Evolutionary conservation across 2,888 invertebrate species (phyloP).

Genomic region (Frankliniella intonsa): DNA sequence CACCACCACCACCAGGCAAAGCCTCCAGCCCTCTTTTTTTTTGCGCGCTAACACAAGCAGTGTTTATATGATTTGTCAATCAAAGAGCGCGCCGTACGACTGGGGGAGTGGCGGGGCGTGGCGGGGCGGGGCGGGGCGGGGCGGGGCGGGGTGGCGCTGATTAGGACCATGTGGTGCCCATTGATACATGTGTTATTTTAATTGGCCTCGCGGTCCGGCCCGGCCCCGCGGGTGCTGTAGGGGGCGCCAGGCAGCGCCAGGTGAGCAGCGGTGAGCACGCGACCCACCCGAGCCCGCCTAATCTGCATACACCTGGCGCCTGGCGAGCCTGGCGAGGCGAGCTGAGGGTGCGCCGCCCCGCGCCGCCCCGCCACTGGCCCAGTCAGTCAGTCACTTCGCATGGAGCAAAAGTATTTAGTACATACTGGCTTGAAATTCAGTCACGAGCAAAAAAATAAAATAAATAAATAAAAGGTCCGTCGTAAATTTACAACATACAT

Average conservation of each 20-base stretch:
- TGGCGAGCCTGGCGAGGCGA: no score
- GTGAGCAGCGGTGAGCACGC: background rate
- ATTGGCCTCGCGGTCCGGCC: background rate
- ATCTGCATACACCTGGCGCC: background rate
- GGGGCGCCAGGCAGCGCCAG: background rate
- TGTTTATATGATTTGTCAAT: constrained; percentile 25
- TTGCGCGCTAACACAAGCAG: background rate
- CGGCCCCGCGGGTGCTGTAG: background rate
- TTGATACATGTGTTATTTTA: constrained; percentile 23
- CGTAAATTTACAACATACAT: no score
- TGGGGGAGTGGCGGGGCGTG: background rate
- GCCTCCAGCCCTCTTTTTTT: background rate
- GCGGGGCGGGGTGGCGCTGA: background rate
- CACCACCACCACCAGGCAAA: background rate
- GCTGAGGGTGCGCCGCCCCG: no score
- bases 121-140: background rate
- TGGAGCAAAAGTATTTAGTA: no score
- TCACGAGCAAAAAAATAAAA: no score
- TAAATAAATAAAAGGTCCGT: no score
- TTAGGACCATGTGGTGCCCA: constrained; percentile 5
- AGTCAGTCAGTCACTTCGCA: no score
- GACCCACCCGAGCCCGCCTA: background rate
- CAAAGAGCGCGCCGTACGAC: constrained; percentile 3
- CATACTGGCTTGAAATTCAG: no score
- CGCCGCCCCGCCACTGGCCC: no score